Percentiles rank a stretch among this genome's conserved stretches.
Conservation (phyloP, 2,888 invertebrate genomes). For the Rhimphoctona megacephalus region DNA sequence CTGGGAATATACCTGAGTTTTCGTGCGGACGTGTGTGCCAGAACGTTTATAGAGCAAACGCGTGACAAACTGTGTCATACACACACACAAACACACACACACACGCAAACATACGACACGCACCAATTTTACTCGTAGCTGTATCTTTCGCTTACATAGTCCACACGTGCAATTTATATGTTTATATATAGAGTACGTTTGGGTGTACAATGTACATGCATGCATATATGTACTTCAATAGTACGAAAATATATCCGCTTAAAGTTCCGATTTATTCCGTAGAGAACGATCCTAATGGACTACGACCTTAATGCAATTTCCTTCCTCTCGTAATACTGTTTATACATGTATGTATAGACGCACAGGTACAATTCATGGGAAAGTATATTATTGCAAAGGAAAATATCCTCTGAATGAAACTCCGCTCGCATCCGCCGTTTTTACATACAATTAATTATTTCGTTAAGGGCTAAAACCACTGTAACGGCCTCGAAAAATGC, state of each 20-base stretch:
- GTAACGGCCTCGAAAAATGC: no score
- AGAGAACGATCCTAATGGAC: conserved; percentile 52
- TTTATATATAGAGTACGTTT: not conserved
- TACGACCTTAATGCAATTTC: conserved; percentile 51
- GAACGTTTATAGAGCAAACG: conserved; percentile 42
- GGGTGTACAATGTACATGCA: not conserved
- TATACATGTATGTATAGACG: not conserved
- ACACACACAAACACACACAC: no score
- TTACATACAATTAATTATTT: no score
- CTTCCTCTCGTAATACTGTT: conserved; percentile 16
- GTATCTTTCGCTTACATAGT: not conserved
- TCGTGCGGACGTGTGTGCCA: conserved; percentile 5
- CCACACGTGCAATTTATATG: not conserved
- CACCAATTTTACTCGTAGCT: not conserved
- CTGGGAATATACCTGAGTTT: conserved; percentile 22
- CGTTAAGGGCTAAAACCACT: no score
- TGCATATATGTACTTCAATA: not conserved
- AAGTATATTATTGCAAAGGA: not conserved
- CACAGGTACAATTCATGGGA: not conserved
- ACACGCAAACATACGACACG: no score
- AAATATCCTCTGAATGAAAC: not conserved
- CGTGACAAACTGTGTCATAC: conserved; percentile 36
- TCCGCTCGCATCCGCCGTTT: not conserved
- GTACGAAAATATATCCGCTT: conserved; percentile 25
- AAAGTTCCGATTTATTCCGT: conserved; percentile 42